Conservation (phyloP, 2,797 vertebrate genomes). For the Lepilemur septentrionalis region DNA sequence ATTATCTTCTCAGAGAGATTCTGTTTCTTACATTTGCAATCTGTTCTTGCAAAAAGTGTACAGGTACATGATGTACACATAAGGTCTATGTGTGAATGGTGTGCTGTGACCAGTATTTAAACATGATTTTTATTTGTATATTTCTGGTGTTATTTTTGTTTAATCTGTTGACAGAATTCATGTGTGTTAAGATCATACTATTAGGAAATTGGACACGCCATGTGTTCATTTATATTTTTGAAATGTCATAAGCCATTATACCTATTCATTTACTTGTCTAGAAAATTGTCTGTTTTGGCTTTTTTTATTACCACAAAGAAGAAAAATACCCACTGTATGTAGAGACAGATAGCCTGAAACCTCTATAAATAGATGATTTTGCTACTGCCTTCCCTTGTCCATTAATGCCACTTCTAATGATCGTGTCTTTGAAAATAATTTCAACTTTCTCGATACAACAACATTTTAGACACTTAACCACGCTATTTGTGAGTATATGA, state of each 20-base stretch:
- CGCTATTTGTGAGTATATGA: conserved; percentile 4
- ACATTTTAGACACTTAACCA: conserved; percentile 16
- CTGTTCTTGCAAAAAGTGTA: background rate
- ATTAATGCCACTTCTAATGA: conserved; percentile 34
- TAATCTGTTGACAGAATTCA: conserved; percentile 49
- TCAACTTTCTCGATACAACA: conserved; percentile 14
- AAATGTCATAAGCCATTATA: conserved; percentile 42
- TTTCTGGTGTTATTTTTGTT: conserved; percentile 53
- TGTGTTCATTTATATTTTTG: background rate
- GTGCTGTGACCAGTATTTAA: background rate
- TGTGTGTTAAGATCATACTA: background rate
- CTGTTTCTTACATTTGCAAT: background rate
- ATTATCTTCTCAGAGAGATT: conserved; percentile 48
- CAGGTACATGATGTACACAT: background rate
- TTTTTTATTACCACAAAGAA: conserved; percentile 56
- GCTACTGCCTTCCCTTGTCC: background rate
- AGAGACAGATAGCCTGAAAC: conserved; percentile 53
- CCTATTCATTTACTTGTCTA: conserved; percentile 61
- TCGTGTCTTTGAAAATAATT: conserved; percentile 57
- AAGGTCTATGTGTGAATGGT: background rate
- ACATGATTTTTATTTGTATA: background rate
- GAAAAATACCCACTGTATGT: background rate
- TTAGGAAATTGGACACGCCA: background rate
- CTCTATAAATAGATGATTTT: conserved; percentile 4
- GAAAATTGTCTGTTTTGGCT: conserved; percentile 68